Conservation (phyloP, 2,888 invertebrate species). For the Drosophila nr. medialis region DNA sequence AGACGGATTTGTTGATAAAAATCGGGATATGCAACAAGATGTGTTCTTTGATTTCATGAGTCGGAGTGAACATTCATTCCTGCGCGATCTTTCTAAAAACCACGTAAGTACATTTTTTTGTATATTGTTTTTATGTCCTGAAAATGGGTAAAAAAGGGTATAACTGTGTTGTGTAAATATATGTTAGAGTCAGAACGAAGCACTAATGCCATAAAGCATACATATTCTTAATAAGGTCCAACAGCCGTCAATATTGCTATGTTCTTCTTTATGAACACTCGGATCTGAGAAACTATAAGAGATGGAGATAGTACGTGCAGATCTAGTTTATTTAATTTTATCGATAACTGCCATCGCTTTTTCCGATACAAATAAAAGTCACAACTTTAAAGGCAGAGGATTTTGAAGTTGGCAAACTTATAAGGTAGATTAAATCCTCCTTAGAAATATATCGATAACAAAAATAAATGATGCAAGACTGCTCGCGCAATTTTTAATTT, state of each 20-base stretch:
- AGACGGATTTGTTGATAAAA: constrained; percentile 95
- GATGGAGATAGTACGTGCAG: not conserved
- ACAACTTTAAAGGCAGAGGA: not conserved
- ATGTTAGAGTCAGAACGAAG: not conserved
- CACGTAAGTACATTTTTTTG: constrained; percentile 85
- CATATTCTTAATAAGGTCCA: not conserved
- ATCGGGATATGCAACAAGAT: constrained; percentile 96
- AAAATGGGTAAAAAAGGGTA: not conserved
- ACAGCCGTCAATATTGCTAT: not conserved
- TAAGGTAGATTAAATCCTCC: too few relatives aligned
- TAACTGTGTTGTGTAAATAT: not conserved
- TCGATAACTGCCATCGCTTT: too few relatives aligned
- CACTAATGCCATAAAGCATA: not conserved
- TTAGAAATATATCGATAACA: too few relatives aligned
- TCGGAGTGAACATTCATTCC: constrained; percentile 92
- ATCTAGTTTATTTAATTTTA: too few relatives aligned
- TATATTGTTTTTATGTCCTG: not conserved
- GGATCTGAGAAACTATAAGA: not conserved
- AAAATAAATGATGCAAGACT: too few relatives aligned
- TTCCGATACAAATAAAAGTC: too few relatives aligned
- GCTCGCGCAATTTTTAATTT: too few relatives aligned
- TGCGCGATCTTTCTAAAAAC: constrained; percentile 90
- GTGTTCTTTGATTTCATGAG: constrained; percentile 96
- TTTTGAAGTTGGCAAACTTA: not conserved
- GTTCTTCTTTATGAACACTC: not conserved